These are phyloP conservation scores for Antheraea mylitta DNA, from an alignment of 1,140 invertebrate genomes.

Conservation along the genomic window DNA sequence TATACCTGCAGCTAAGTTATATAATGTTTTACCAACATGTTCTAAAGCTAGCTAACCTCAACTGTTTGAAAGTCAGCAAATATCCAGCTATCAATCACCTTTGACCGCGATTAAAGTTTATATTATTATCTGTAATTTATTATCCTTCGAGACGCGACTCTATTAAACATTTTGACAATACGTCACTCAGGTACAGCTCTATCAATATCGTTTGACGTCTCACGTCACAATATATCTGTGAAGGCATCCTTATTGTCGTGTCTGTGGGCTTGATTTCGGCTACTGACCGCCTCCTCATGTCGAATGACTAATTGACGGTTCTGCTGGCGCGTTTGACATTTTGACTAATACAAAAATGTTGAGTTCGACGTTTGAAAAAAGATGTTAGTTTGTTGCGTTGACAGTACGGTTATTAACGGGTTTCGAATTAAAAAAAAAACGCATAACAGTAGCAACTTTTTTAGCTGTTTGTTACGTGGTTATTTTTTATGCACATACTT, in stretches of 20 bases:
- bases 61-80: not conserved
- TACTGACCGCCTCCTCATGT: not conserved
- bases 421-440: not conserved
- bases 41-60: not conserved
- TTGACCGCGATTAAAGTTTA: not conserved
- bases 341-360: conserved; percentile 3
- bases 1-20: too few relatives aligned
- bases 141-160: not conserved
- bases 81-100: not conserved
- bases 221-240: not conserved
- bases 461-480: not conserved
- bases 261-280: not conserved
- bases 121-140: not conserved
- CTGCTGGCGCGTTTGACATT: not conserved
- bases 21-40: too few relatives aligned
- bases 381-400: not conserved
- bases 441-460: not conserved
- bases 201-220: conserved; percentile 1
- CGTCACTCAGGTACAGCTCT: not conserved
- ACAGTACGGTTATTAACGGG: not conserved
- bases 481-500: not conserved
- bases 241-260: not conserved
- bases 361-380: conserved; percentile 1
- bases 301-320: conserved; percentile 1
- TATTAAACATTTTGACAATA: conserved; percentile 2